Evolutionary conservation across 1,140 invertebrate species (phyloP), one percentile per base, ranked within the genome.

Genomic region (Microplitis mediator): DNA sequence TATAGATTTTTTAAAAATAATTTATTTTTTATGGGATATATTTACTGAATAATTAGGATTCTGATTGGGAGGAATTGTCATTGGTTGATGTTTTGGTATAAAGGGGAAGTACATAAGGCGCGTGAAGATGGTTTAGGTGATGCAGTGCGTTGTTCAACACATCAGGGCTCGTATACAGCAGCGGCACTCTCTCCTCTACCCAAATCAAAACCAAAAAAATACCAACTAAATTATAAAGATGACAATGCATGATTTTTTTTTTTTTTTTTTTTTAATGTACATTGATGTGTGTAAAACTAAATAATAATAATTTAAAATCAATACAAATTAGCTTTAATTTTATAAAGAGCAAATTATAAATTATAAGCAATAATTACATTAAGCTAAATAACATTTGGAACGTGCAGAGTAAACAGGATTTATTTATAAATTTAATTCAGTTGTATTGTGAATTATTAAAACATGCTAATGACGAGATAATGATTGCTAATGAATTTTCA

Each of bases 171-270:
- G 85, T 86, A 78, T 87, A 87, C 82, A 87, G 84, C 82, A 87
- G 81, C 80, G 85, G 85, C 78, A 87, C 84, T 83, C 84, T 84
- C 74, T 87, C 85, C 82, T 87, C 85, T 87, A 85, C 78, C 77
- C 74, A 77, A 78, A 75, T 75, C 75, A 79, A 81, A 80, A 78
- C 72, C 66, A 84, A 78, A 79, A 81, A 69, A 73, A 82, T 76
- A 80, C 78, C 77, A 81, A 79, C 77, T 75, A 81, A 82, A 82
- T 82, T 80, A 81, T 76, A 81, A 81, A 75, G 75, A 74, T 71
- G 72, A 75, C 45, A 72, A 74, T 66, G 68, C 31, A 70, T 63
- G 50, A 66, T 34, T 69, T 34, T 67, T 72, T 14, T 67, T 36
- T 52, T 61, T 45, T 32, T 68, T 68, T 73, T 73, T 60, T 14